Conservation (phyloP, 2,113 vertebrate genomes). For the Psophia crepitans region DNA sequence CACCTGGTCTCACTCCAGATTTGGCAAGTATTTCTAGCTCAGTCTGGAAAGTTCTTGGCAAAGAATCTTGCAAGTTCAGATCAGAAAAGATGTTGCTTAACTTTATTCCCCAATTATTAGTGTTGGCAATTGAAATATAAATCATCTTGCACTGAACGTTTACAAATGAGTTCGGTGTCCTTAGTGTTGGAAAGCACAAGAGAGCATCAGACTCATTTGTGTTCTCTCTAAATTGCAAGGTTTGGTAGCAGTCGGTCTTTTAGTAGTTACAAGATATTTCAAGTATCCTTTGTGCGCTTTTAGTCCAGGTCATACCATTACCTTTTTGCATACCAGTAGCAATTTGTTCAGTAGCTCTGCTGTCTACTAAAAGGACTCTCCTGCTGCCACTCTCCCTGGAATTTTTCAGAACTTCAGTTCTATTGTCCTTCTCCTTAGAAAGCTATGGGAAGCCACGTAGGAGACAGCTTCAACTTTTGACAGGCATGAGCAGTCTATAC, state of each 20-base stretch:
- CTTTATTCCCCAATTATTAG: neutral
- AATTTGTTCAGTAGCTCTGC: neutral
- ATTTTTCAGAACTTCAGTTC: neutral
- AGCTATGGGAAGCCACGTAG: neutral
- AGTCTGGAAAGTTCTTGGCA: neutral
- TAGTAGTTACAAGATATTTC: neutral
- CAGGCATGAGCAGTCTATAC: neutral
- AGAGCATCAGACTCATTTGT: neutral
- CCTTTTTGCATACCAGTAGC: neutral
- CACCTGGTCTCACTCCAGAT: neutral
- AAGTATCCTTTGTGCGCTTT: neutral
- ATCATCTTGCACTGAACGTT: neutral
- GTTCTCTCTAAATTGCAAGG: neutral
- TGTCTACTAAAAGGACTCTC: neutral
- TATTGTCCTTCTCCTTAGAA: neutral
- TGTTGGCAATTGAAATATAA: neutral
- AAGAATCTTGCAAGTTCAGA: neutral
- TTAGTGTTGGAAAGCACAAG: neutral
- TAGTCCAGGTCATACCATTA: neutral
- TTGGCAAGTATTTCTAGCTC: neutral
- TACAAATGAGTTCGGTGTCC: neutral
- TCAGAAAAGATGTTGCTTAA: neutral
- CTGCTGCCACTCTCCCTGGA: neutral
- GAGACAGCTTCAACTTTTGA: neutral
- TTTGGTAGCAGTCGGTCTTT: neutral